A percentile compares a stretch with the other conserved stretches of the same genome.
These are phyloP conservation scores for Amazona vittata DNA, from an alignment of 2,113 vertebrate genomes.

Conservation along the genomic window DNA sequence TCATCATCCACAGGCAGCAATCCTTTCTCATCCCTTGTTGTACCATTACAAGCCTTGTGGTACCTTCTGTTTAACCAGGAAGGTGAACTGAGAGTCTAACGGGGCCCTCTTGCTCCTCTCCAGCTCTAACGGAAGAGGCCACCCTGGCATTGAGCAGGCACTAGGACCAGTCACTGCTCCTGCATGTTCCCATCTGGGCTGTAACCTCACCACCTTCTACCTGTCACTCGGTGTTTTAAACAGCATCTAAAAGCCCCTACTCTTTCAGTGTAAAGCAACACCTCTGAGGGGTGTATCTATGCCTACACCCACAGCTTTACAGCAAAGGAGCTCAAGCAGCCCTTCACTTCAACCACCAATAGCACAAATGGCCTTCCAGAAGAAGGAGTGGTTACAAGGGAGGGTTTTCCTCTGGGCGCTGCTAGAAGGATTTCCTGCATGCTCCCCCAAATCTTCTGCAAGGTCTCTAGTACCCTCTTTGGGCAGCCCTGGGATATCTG, in stretches of 20 bases:
- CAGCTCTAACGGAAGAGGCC: neutral
- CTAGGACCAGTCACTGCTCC: neutral
- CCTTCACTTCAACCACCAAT: neutral
- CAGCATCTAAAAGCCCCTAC: neutral
- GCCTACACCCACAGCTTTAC: neutral
- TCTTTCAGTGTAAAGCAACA: neutral
- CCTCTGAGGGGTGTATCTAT: neutral
- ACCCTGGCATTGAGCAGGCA: too few relatives aligned
- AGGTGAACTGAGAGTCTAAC: neutral
- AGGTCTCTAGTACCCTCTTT: neutral
- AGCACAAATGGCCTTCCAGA: rapidly evolving
- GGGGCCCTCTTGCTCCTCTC: neutral
- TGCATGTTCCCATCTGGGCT: neutral
- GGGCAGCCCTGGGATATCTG: neutral
- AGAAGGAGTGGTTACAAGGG: neutral
- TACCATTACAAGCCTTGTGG: neutral
- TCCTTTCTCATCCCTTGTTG: neutral
- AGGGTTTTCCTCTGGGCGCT: neutral
- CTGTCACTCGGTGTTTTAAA: neutral
- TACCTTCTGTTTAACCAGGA: neutral
- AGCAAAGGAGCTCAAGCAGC: neutral
- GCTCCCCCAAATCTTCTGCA: neutral
- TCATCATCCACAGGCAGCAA: neutral
- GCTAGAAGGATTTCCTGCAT: neutral
- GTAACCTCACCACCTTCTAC: neutral